Base-by-base conservation (phyloP, 2,113 vertebrate species). In the Odontophorus gujanensis region DNA sequence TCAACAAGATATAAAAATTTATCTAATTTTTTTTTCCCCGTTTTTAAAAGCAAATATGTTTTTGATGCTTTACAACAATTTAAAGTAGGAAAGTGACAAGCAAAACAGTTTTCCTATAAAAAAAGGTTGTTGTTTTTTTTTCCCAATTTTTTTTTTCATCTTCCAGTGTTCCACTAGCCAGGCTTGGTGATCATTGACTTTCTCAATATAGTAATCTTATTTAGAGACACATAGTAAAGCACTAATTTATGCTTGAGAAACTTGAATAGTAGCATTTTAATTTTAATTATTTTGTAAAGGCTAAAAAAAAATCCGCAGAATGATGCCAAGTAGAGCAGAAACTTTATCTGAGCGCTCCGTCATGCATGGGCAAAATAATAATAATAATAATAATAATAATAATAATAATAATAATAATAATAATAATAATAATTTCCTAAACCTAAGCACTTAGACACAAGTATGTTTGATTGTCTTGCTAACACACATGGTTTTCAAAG, bases 21-120 rank as follows among this genome's bases (percentile, higher is more conserved):
- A 34, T 11, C 25, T 51, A 14, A 75, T 17, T 38, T 4, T 11
- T 75, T 53, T 6, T 38, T n/a, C n/a, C n/a, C 3, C 0, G 0
- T 22, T 72, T 67, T 32, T 6, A 76, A 45, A 13, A 22, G 28
- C 18, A 61, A 57, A 19, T 53, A 58, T 48, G 3, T 62, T 40
- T 7, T 3, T 20, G 38, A 38, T 0, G 1, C 13, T 58, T 90
- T 72, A 51, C 24, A n/a, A 25, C 43, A 59, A 30, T 7, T 61
- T 74, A 32, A 63, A 45, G 21, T 7, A 58, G 19, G 19, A 13
- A 57, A 72, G 18, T 9, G 26, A 25, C n/a, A 69, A 78, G 11
- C 4, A 68, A 36, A 87, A 14, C 10, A 50, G 7, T 6, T 68
- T 73, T 55, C 17, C 38, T 65, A 4, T 51, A 25, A 20, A 68